Base-by-base conservation (phyloP, 2,113 vertebrate genomes). In the Paramormyrops kingsleyae region DNA sequence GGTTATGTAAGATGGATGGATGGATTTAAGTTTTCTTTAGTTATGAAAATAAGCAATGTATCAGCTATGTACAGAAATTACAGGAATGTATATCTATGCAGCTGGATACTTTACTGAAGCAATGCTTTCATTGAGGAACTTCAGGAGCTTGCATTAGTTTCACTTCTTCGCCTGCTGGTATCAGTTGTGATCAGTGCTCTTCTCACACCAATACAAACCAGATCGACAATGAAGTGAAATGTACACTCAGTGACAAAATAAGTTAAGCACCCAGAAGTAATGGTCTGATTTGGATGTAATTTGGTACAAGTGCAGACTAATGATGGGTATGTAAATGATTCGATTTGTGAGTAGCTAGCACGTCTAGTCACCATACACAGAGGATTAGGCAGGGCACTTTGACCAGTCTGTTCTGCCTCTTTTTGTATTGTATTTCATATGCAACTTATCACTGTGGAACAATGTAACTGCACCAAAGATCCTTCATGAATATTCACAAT, bases 401-500 rank as follows among this genome's bases (percentile, higher is more conserved):
- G 52, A 53, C 53, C 19, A 21, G 19, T 24, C 53, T 21, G 19
- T 56, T 56, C 19, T 56, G 19, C 19, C 50, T 89, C 88, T 24
- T 49, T 56, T 49, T 47, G 50, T 44, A 44, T 19, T 44, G 7
- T 42, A 19, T 83, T 89, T 89, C 46, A 80, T 42, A 53, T 49
- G 2, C 74, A 53, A 24, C 31, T 56, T 27, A 56, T 56, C 19
- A 31, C 50, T 35, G 56, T 62, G 53, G 39, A 53, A 52, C 19
- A 35, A 70, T 66, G n/a, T 31, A 83, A 19, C n/a, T 21, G 21
- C 39, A 13, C 21, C 44, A 83, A 83, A 44, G 15, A 39, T 50
- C 70, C 7, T 8, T 90, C 31, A 52, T 74, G 42, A 52, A 90
- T 90, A 87, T 74, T 90, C 84, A 87, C 42, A 70, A 10, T 70